phyloP scores from a whole-genome alignment of 2,888 invertebrate species.

The Mesorhabditis belari region DNA sequence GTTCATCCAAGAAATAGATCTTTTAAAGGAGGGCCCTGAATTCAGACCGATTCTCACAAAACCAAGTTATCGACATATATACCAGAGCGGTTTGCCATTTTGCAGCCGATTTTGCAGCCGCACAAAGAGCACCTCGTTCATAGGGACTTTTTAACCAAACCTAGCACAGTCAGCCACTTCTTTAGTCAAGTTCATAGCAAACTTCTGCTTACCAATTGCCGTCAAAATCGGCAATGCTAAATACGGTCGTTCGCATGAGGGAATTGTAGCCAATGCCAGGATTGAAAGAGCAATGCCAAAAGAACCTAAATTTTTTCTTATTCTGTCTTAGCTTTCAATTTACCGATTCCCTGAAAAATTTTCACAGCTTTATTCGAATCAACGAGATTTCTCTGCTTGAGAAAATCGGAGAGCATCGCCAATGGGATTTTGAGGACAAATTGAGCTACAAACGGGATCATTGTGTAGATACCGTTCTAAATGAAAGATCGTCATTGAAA shows the following conservation, averaged over 20 bases:
- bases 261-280: neutral
- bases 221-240: neutral
- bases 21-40: too few relatives aligned
- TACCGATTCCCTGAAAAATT: constrained; percentile 3
- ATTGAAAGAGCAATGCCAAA: neutral
- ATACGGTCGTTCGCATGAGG: neutral
- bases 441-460: constrained; percentile 13
- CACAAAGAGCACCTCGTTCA: too few relatives aligned
- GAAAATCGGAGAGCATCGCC: constrained; percentile 8
- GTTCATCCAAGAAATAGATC: too few relatives aligned
- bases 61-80: too few relatives aligned
- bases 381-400: constrained; percentile 6
- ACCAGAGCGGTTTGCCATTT: too few relatives aligned
- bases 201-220: too few relatives aligned
- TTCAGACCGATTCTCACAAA: too few relatives aligned
- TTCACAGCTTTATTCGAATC: neutral
- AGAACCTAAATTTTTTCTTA: neutral
- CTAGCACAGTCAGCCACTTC: neutral
- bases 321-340: neutral
- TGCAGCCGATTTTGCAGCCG: too few relatives aligned
- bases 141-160: too few relatives aligned
- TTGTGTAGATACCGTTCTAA: constrained; percentile 17
- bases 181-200: too few relatives aligned
- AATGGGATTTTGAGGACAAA: constrained; percentile 8
- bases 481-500: too few relatives aligned